Evolutionary conservation across 30 jellyfish, hydroid and myxozoan species (phyloP).

Genomic region (Mastigias papua): DNA sequence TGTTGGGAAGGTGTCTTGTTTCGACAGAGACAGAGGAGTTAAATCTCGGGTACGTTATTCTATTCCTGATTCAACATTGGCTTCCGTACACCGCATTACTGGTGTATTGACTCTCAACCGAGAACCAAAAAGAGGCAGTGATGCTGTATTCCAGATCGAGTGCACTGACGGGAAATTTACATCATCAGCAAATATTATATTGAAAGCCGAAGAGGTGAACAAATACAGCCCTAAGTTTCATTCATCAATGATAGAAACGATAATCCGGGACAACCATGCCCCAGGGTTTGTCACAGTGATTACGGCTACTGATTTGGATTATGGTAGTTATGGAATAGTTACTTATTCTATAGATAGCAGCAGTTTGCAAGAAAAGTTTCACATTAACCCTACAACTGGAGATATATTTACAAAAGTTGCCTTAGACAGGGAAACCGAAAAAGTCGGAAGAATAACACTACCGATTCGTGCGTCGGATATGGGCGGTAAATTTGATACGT

Average conservation of each 20-base stretch:
- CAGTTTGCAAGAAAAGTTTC: constrained; percentile 34
- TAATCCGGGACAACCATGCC: constrained; percentile 59
- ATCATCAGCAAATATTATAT: constrained; percentile 53
- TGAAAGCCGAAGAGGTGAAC: constrained; percentile 46
- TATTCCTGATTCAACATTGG: constrained; percentile 69
- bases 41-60: constrained; percentile 52
- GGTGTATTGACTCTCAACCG: constrained; percentile 80
- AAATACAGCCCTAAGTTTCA: constrained; percentile 45
- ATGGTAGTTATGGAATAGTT: constrained; percentile 60
- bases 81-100: constrained; percentile 33
- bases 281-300: constrained; percentile 71
- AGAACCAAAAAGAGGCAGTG: constrained; percentile 67
- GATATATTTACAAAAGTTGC: constrained; percentile 74
- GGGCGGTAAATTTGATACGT: constrained; percentile 85
- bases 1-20: constrained; percentile 87
- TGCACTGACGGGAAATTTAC: constrained; percentile 81
- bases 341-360: constrained; percentile 65
- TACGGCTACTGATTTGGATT: constrained; percentile 68
- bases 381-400: constrained; percentile 62
- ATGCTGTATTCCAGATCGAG: constrained; percentile 53
- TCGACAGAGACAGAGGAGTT: constrained; percentile 72
- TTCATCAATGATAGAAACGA: background rate
- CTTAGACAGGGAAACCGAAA: constrained; percentile 85
- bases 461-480: constrained; percentile 92
- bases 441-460: constrained; percentile 29